Conservation (phyloP, 2,888 invertebrate genomes). For the Aethes cnicana region DNA sequence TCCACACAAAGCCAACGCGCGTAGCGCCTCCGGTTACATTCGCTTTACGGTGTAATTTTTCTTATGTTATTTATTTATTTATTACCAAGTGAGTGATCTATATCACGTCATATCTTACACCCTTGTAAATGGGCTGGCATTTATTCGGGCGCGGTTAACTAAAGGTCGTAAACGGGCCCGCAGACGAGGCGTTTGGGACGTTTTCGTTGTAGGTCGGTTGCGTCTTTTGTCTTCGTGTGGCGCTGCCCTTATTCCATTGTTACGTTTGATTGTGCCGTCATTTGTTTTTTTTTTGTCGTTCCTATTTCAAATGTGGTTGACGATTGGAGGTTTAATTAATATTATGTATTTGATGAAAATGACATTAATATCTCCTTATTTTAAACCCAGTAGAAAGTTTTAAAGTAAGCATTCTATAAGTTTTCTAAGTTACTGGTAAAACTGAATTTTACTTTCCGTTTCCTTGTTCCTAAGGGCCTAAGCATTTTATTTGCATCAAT, state of each 20-base stretch:
- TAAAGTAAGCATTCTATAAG: no score
- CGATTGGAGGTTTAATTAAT: conserved; percentile 19
- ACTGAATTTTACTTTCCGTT: no score
- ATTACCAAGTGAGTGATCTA: conserved; percentile 81
- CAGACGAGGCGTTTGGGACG: neutral
- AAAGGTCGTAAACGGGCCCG: conserved; percentile 11
- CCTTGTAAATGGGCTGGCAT: conserved; percentile 79
- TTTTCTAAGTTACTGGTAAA: no score
- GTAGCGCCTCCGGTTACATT: conserved; percentile 79
- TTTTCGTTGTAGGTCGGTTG: neutral
- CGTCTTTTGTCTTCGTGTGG: conserved; percentile 46
- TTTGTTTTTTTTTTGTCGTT: conserved; percentile 33
- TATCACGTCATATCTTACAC: conserved; percentile 82
- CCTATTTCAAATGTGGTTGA: conserved; percentile 30
- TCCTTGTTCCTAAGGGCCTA: no score
- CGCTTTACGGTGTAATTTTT: conserved; percentile 82
- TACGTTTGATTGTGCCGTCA: conserved; percentile 35
- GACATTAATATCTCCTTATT: no score
- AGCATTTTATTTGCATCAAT: no score
- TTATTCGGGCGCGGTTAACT: conserved; percentile 56
- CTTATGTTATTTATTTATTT: conserved; percentile 83
- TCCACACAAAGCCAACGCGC: conserved; percentile 52
- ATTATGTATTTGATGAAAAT: no score
- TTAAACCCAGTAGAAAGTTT: no score
- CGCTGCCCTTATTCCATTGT: conserved; percentile 45